phyloP scores from a whole-genome alignment of 2,797 vertebrate genomes.

The Cossypha dichroa region DNA sequence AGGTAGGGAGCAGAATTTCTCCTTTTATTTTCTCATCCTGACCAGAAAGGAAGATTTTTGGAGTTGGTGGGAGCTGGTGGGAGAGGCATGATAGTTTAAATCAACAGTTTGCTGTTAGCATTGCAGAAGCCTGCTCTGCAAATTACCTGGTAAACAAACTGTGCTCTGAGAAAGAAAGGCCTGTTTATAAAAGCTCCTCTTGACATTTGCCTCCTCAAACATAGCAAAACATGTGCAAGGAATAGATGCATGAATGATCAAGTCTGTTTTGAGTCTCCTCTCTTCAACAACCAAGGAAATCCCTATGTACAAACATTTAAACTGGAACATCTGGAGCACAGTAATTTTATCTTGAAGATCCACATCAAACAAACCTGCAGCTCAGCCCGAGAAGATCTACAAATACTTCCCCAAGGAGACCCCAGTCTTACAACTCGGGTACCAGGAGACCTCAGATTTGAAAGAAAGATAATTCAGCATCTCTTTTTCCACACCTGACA shows the following conservation, averaged over 20 bases:
- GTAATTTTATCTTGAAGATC: constrained; percentile 76
- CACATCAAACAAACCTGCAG: constrained; percentile 72
- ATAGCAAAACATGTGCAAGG: constrained; percentile 65
- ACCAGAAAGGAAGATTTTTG: not conserved
- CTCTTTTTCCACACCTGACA: constrained; percentile 54
- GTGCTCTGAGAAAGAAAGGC: constrained; percentile 33
- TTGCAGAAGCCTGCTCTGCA: not conserved
- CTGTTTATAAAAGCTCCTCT: constrained; percentile 64
- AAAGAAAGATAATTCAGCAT: constrained; percentile 52
- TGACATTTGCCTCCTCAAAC: constrained; percentile 64
- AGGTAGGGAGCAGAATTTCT: not conserved
- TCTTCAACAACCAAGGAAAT: constrained; percentile 75
- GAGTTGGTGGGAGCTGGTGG: not conserved
- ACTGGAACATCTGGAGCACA: constrained; percentile 73
- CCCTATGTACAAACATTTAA: constrained; percentile 76
- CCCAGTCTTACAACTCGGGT: constrained; percentile 3
- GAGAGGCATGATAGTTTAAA: not conserved
- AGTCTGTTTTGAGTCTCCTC: constrained; percentile 77
- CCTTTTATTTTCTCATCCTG: not conserved
- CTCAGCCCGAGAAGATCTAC: constrained; percentile 56
- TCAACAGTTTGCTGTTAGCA: not conserved
- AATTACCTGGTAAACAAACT: constrained; percentile 45
- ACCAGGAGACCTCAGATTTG: constrained; percentile 23
- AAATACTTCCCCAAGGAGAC: constrained; percentile 69
- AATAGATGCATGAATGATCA: constrained; percentile 72